Evolutionary conservation across 2,113 vertebrate genomes (phyloP), one percentile per base, ranked within the genome.

Genomic region (Anhinga rufa): DNA sequence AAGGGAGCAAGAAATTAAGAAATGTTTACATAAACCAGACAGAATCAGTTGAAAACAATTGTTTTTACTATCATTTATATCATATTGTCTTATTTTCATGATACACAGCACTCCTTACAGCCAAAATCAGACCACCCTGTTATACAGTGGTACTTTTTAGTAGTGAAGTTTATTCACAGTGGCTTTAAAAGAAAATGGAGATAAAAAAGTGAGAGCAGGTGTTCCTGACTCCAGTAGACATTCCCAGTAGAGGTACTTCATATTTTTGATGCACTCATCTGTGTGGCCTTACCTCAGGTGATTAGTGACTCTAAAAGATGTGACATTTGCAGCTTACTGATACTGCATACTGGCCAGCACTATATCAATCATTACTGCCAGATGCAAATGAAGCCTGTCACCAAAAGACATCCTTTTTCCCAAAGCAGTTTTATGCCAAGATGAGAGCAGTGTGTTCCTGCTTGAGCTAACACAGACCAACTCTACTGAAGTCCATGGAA

Each of bases 231-330:
- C 75, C 62, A 82, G 25, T 32, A 81, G 57, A 49, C 93, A 81
- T 46, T 68, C 52, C 46, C 60, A 64, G 54, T 3, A 9, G 46
- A 87, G 21, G 21, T 54, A 74, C 62, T 97, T 83, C 7, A 5
- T 90, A 81, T 65, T 93, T 90, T 52, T 82, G 58, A 80, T 64
- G 58, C 40, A 83, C 85, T 74, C 68, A 57, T 81, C 78, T 93
- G 12, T 70, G 85, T 90, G 90, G 88, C 68, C 70, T 81, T 97
- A 38, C 88, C 88, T 82, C 72, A 79, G 91, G 82, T 89, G 69
- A 92, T 93, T 64, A 91, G 82, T 95, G 94, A 96, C 75, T 87
- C 87, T 93, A 96, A 97, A 93, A 95, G 95, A 95, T 65, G 79
- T 93, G 78, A 93, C 90, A 87, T 92, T 90, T 90, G 57, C 57